Evolutionary conservation across 1,140 invertebrate genomes (phyloP), one percentile per base, ranked within the genome.

Genomic region (Chlorops oryzae): DNA sequence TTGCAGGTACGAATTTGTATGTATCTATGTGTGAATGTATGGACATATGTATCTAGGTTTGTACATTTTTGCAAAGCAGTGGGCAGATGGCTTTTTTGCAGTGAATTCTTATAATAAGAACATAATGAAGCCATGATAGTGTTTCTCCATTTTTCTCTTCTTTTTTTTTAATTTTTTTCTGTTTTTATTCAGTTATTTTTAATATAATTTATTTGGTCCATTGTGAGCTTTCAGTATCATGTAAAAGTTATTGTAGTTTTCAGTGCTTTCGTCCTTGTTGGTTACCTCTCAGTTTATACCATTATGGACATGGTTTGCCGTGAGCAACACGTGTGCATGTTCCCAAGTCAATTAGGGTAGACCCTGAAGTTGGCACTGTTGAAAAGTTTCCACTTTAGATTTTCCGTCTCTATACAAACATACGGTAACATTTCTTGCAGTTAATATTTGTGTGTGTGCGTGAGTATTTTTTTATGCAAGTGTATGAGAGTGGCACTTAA

Each of bases 261-360:
- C 28, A 32, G 9, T 32, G 28, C 28, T 10, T 32, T 32, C 9
- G 28, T 9, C 28, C 15, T 32, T 9, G 28, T 32, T 32, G 9
- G 15, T 32, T 9, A 9, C 9, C 15, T 32, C 15, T 32, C 28
- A 32, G 28, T 32, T 32, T 10, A 32, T 32, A 10, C 28, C 28
- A 32, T 38, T 17, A 10, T 38, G 20, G 20, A 10, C 35, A 38
- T 38, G 20, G n/a, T n/a, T 18, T 18, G 21, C 23, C 23, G 13
- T 44, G 39, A 42, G 39, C 44, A 52, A 47, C 50, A 52, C 39
- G 50, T 52, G 44, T 52, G 37, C 50, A 43, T 52, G 43, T 52
- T 52, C 50, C 38, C 50, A 52, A 52, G 50, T 52, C 43, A 52
- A 47, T 52, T 52, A 47, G 50, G 27, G 22, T 52, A 47, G 44